Evolutionary conservation across 2,113 vertebrate species (phyloP), one percentile per base, ranked within the genome.

Genomic region (Helogale parvula): DNA sequence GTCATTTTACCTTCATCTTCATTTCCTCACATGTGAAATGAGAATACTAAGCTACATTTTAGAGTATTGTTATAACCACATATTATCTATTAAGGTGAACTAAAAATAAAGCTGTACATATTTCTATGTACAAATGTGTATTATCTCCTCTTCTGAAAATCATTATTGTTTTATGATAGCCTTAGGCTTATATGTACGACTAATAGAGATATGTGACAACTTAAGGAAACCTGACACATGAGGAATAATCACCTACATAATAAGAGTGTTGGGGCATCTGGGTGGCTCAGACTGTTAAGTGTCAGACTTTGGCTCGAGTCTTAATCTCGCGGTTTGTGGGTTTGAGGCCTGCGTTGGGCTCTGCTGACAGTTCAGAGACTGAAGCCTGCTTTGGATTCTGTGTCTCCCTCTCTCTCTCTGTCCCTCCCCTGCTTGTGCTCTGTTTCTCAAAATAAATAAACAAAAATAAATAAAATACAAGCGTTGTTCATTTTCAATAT

Each of bases 401-500:
- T 60, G 57, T 60, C 2, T 60, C 57, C 21, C 57, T 60, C 57
- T 60, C 57, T 60, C 57, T 60, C 57, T 60, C 57, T 60, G 57
- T 17, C 21, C 57, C 57, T 60, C 57, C 57, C 21, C 21, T 60
- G 21, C 57, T 23, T 17, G 17, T 60, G 57, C 57, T 60, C 57
- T 60, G 19, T 60, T 17, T 60, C 57, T 23, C 7, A 23, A 23
- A 60, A 60, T 60, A 60, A 60, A 60, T 60, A 60, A 60, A 60
- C 19, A 9, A 60, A 57, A 23, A 7, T 57, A 60, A 60, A 60
- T 57, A 57, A 57, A 57, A 57, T 57, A 82, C 91, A 94, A 90
- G 71, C 88, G n/a, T n/a, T 60, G 54, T 96, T 92, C 86, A 81
- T 83, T 95, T 95, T 91, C 79, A 96, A 96, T 90, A 74, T 38